Evolutionary conservation across 2,888 invertebrate genomes (phyloP), one percentile per base, ranked within the genome.

Genomic region (Abrostola triplasia): DNA sequence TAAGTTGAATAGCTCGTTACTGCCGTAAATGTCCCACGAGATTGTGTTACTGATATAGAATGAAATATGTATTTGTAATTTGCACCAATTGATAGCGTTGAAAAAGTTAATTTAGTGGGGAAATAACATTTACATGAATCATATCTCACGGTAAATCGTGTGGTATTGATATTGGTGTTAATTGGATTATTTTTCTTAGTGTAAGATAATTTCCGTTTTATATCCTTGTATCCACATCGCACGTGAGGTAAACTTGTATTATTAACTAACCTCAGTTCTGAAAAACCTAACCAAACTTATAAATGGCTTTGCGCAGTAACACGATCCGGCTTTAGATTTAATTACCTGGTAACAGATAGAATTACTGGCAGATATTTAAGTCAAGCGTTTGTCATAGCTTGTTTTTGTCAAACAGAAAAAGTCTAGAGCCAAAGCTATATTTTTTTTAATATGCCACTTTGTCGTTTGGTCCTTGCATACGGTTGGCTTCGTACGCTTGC

Each of bases 11-110:
- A 56, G 65, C 62, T 64, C 55, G 78, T 79, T 83, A 80, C 73
- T 70, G 70, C 70, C 59, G 50, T 69, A 71, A 65, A 63, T 67
- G 79, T 86, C 84, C 68, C 87, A 86, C 79, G 79, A 77, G 80
- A 81, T 81, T 73, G 78, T 74, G 70, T 76, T 64, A 74, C 64
- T 66, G 73, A 80, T 79, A 76, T 47, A 60, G 53, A 62, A 60
- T 56, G 55, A 59, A 53, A 64, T 49, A 58, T 68, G 55, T 68
- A 57, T 69, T 65, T 67, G 57, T 70, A 47, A 70, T 68, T 56
- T n/a, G 12, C 51, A 58, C 11, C 35, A 57, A 64, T 64, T 57
- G 36, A 6, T 62, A 47, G 44, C 44, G 44, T 9, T 47, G 44
- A 47, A 47, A 47, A 47, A 47, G 44, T 47, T 24, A 47, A 47